Conservation (phyloP, 1,140 invertebrate genomes). For the Wiebesia pumilae region DNA sequence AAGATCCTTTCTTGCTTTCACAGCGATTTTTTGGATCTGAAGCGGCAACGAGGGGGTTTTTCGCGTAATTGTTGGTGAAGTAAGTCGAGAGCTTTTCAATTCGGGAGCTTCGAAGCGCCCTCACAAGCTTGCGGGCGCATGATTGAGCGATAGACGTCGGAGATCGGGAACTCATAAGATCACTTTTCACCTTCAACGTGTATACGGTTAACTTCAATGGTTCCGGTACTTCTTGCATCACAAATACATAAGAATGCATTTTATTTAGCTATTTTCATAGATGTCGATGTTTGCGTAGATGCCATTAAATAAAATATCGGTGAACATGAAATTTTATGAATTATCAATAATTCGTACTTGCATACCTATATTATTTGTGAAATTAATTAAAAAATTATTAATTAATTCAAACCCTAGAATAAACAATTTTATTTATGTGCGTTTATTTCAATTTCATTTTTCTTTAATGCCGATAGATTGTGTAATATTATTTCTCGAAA, state of each 20-base stretch:
- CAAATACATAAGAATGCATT: too few species aligned
- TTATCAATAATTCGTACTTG: too few species aligned
- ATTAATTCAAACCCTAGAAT: neutral
- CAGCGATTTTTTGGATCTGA: constrained; percentile 28
- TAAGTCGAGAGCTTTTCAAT: neutral
- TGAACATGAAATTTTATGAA: too few species aligned
- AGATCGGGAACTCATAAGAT: neutral
- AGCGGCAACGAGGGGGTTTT: constrained; percentile 6
- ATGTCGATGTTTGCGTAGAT: too few species aligned
- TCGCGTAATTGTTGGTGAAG: neutral
- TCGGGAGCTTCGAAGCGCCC: neutral
- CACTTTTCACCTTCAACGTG: neutral
- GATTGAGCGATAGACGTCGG: neutral
- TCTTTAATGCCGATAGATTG: too few species aligned
- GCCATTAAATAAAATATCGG: too few species aligned
- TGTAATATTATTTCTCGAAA: too few species aligned
- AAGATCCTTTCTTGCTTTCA: neutral
- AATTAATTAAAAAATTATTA: too few species aligned
- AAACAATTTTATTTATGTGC: neutral
- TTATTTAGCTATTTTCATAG: too few species aligned
- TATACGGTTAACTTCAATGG: too few species aligned
- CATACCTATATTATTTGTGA: too few species aligned
- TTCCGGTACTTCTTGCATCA: too few species aligned
- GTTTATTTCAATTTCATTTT: neutral
- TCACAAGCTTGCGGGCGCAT: neutral